Base-by-base conservation (phyloP, 2,888 invertebrate genomes). In the Agriopis leucophaearia region DNA sequence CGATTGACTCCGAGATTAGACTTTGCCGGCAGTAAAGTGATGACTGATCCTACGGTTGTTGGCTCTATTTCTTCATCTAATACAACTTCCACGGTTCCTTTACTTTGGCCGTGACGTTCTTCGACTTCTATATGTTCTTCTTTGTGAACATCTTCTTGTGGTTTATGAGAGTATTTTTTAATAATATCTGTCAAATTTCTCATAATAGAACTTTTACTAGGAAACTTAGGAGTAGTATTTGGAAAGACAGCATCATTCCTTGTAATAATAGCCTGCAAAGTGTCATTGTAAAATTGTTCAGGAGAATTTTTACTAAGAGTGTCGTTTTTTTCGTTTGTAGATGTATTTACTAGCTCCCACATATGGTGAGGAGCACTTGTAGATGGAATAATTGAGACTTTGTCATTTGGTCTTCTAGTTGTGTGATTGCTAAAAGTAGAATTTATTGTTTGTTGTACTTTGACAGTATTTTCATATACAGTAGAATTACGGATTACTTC, bases 1-100 rank as follows among this genome's bases (percentile, higher is more conserved):
- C 96, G 92, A 66, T 96, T 96, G 7, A 97, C 94, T 0, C 97
- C 97, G 0, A 96, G 95, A 86, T 97, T 97, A 1, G 97, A 97
- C 81, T 97, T 96, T 0, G 96, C 97, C 0, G 97, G 97, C 65
- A 97, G 90, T 50, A 97, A 86, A 0, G 97, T 97, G 16, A 94
- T 91, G 13, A 94, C 85, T 69, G 80, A 44, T 35, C 62, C 84
- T 15, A 88, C 76, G 16, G 93, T 91, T 45, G 92, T 92, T n/a
- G 84, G 82, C 66, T 90, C 90, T 65, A 90, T 66, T 69, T 90
- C 90, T 36, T 92, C 93, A 64, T 93, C 92, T 12, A 87, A 84
- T 18, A 92, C 89, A n/a, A 92, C 88, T 84, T 93, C 93, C 44
- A 93, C 92, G 15, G 87, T 89, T 45, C 93, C 93, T 81, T 91